A percentile compares a stretch with the other conserved stretches of the same genome.
phyloP scores from a whole-genome alignment of 2,888 invertebrate genomes.

The Callosobruchus maculatus region DNA sequence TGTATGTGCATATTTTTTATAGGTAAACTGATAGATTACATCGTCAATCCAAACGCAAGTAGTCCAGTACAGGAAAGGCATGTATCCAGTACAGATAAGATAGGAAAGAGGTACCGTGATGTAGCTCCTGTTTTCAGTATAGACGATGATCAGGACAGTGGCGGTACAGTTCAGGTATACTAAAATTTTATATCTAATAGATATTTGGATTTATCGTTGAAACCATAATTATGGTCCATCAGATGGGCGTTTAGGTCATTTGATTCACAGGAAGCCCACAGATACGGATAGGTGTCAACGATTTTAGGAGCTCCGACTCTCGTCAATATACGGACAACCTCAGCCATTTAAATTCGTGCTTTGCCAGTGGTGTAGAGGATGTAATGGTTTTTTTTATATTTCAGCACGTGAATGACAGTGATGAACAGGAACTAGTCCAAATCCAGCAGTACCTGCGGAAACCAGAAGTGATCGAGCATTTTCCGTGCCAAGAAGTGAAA shows the following conservation, averaged over 20 bases:
- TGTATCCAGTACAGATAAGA: slow-evolving; percentile 78
- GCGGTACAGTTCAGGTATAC: slow-evolving; percentile 46
- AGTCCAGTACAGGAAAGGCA: slow-evolving; percentile 65
- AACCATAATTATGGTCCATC: too few relatives aligned
- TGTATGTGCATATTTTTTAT: neutral
- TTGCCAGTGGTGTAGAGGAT: too few relatives aligned
- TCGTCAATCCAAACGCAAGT: slow-evolving; percentile 74
- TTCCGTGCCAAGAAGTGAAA: slow-evolving; percentile 89
- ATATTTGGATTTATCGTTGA: too few relatives aligned
- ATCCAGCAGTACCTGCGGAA: slow-evolving; percentile 77
- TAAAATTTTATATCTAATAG: too few relatives aligned
- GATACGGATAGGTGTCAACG: too few relatives aligned
- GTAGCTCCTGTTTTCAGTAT: slow-evolving; percentile 92
- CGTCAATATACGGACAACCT: too few relatives aligned
- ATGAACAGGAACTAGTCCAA: slow-evolving; percentile 75
- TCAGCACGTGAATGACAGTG: slow-evolving; percentile 54
- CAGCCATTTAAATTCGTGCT: too few relatives aligned
- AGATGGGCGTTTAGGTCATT: too few relatives aligned
- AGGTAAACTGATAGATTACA: slow-evolving; percentile 84
- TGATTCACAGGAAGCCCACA: too few relatives aligned
- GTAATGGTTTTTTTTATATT: too few relatives aligned
- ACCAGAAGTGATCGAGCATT: slow-evolving; percentile 79
- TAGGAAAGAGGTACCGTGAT: slow-evolving; percentile 85
- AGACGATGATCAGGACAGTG: slow-evolving; percentile 77
- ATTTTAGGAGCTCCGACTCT: too few relatives aligned